Evolutionary conservation across 2,113 vertebrate genomes (phyloP).

Genomic region (Megaceryle torquata): DNA sequence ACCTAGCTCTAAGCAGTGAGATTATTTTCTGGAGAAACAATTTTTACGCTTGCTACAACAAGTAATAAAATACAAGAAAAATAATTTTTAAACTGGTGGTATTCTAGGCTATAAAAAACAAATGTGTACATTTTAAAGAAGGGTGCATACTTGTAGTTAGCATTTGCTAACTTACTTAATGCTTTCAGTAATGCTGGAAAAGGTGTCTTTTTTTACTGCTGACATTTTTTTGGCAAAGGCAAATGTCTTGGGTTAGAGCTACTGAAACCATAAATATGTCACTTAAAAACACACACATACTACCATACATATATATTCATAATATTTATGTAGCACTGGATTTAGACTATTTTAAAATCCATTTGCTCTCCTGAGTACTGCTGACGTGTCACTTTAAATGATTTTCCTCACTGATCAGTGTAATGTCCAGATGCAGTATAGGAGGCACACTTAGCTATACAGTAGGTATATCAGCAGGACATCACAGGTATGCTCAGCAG

Average conservation of each 20-base stretch:
- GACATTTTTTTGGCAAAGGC: conserved; percentile 32
- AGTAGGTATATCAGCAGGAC: conserved; percentile 15
- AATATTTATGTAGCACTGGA: conserved; percentile 45
- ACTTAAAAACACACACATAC: conserved; percentile 12
- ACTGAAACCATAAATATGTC: conserved; percentile 30
- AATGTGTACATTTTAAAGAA: background rate
- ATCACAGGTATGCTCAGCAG: background rate
- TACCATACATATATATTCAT: conserved; percentile 18
- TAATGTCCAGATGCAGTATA: background rate
- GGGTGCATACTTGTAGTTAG: background rate
- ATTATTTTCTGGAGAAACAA: background rate
- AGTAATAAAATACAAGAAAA: background rate
- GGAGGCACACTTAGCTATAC: background rate
- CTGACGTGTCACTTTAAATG: conserved; percentile 41
- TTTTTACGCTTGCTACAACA: background rate
- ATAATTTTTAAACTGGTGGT: background rate
- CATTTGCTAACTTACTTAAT: background rate
- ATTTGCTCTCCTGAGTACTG: conserved; percentile 5
- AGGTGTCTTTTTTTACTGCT: conserved; percentile 10
- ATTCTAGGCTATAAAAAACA: background rate
- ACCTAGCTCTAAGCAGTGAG: background rate
- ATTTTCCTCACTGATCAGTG: conserved; percentile 38
- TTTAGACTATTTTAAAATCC: conserved; percentile 55
- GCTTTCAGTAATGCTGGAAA: background rate
- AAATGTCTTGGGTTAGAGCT: conserved; percentile 33